Evolutionary conservation across 2,113 vertebrate genomes (phyloP), one percentile per base, ranked within the genome.

Genomic region (Mustela nigripes): DNA sequence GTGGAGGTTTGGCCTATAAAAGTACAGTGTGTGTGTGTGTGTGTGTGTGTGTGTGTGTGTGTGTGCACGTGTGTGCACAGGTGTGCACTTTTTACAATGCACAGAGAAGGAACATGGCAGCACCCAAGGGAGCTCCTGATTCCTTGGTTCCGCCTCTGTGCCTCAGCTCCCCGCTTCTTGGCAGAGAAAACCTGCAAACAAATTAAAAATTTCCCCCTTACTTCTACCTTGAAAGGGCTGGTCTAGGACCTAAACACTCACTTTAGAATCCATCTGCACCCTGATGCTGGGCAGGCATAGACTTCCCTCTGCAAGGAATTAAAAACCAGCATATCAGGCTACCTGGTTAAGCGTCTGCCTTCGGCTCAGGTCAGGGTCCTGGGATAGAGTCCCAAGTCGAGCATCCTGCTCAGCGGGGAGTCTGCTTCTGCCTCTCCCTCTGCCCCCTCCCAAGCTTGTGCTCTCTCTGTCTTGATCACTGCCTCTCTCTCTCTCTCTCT

Each of bases 241-340:
- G 6, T 19, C 65, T 76, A 50, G 48, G 42, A 58, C 31, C 39
- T 10, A 4, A 69, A 50, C 0, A 4, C 76, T 4, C 1, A 10
- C 74, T 39, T 73, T 82, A 45, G 73, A 39, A 36, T 11, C 73
- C 31, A 3, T 7, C 11, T 33, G 33, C 8, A 21, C 60, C 10
- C 12, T 8, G 5, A 0, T 0, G 2, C 53, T 22, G n/a, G 21
- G 2, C 39, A 56, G 31, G 15, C 11, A 0, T 1, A 0, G 28
- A 6, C 76, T 11, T 6, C 42, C 19, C 10, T 48, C 45, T 0
- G 26, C 21, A n/a, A 67, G 33, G 28, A 65, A 36, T 21, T 42
- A 15, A 56, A 85, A 36, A 0, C 63, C 11, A 5, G 28, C 28
- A 65, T 65, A 33, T 33, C 6, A 31, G 63, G 5, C 12, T 6